Percentiles rank a stretch among this genome's conserved stretches.
Conservation (phyloP, 2,113 vertebrate genomes). For the Ariopsis seemanni region DNA sequence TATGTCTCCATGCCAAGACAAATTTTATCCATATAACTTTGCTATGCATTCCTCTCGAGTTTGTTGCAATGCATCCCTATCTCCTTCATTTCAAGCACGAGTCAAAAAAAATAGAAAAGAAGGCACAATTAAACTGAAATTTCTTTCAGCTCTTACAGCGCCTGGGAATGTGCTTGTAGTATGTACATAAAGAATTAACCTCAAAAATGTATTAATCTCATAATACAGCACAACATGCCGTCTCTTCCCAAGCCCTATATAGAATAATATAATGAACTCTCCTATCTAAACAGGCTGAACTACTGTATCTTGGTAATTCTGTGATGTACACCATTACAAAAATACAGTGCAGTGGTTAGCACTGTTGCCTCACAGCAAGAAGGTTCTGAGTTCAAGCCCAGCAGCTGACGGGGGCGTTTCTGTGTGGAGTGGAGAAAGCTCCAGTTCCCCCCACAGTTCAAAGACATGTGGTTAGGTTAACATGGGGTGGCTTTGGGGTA, state of each 20-base stretch:
- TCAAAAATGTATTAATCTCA: not conserved
- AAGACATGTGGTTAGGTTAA: too few species aligned
- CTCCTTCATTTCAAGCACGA: not conserved
- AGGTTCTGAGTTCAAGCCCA: too few species aligned
- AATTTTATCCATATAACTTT: not conserved
- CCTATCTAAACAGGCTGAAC: not conserved
- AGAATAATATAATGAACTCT: not conserved
- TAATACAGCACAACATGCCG: not conserved
- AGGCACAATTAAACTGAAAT: not conserved
- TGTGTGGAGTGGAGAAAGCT: too few species aligned
- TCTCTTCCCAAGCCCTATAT: not conserved
- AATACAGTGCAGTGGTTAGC: too few species aligned
- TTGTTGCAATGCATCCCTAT: slow-evolving; percentile 6
- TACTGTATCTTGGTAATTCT: not conserved
- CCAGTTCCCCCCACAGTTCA: too few species aligned
- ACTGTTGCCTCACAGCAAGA: too few species aligned
- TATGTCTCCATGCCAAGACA: not conserved
- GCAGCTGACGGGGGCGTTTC: too few species aligned
- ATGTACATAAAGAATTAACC: not conserved
- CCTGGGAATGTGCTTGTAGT: not conserved
- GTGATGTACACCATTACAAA: not conserved
- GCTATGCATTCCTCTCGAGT: not conserved
- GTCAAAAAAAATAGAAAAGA: not conserved
- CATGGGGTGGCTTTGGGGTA: too few species aligned
- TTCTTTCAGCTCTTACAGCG: not conserved